A percentile compares a stretch with the other conserved stretches of the same genome.
Evolutionary conservation across 2,113 vertebrate species (phyloP).

Genomic region (Lycocorax pyrrhopterus): DNA sequence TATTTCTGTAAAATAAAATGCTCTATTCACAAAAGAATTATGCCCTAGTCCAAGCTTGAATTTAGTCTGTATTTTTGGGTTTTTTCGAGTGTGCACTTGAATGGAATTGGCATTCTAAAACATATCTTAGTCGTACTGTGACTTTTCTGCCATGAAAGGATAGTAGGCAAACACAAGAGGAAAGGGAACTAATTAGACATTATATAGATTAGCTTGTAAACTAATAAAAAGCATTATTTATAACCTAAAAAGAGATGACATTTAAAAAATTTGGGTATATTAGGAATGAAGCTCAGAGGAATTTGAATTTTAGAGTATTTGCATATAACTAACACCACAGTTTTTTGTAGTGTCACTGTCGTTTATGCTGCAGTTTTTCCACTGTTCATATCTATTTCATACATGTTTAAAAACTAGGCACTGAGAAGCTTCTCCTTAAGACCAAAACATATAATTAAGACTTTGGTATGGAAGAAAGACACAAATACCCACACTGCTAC

Average conservation of each 20-base stretch:
- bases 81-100: not conserved
- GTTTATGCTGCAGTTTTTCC: not conserved
- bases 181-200: not conserved
- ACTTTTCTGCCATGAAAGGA: not conserved
- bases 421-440: not conserved
- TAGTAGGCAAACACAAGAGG: not conserved
- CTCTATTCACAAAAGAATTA: not conserved
- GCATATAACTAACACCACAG: not conserved
- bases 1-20: not conserved
- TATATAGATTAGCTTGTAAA: not conserved
- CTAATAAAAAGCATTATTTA: not conserved
- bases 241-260: not conserved
- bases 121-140: not conserved
- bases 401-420: not conserved
- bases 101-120: not conserved
- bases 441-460: not conserved
- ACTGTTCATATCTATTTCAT: not conserved
- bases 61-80: not conserved
- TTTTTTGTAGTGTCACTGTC: not conserved
- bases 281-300: not conserved
- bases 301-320: not conserved
- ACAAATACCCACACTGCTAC: not conserved
- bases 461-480: not conserved
- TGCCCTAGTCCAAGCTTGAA: not conserved
- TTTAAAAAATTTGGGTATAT: not conserved